Base-by-base conservation (phyloP, 1,140 invertebrate genomes). In the Amphibalanus amphitrite region DNA sequence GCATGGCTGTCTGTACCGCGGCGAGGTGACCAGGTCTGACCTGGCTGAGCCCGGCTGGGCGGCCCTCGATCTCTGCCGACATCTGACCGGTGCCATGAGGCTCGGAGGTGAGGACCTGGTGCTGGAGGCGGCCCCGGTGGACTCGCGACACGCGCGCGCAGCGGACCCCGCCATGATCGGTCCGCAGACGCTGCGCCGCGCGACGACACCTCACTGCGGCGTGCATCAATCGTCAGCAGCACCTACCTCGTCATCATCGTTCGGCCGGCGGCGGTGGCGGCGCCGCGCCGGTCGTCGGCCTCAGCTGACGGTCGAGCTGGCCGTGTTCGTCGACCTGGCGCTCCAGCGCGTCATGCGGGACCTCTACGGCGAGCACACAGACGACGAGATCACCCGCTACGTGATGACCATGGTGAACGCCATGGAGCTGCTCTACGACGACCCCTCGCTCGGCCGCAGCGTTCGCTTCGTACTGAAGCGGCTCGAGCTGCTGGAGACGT, bases 261-360 rank as follows among this genome's bases (percentile, higher is more conserved):
- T 38, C 33, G 4, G 33, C 4, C 33, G 33, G 15, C 4, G 33
- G 15, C 33, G 33, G 4, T 38, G 33, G 33, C 33, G 33, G 33
- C 33, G 33, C 4, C 33, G 33, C 33, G 33, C 33, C 4, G 33
- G 33, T 6, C 33, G 33, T 6, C 47, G 47, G 10, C 47, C 10
- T 1, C 47, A 59, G 47, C 6, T 67, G n/a, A 67, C 65, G 76
- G 87, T 91, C 1, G 90, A 92, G 81, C 91, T 89, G 29, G 90
- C 90, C 13, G 89, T 92, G 25, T 92, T 92, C 76, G 88, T 91
- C 25, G 90, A 92, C 79, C 84, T 85, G 79, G 89, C 90, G 79
- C 81, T 92, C 20, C 89, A 87, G 76, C 83, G 86, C 69, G 88
- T 90, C 75, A 91, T 92, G 89, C 84, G 85, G 69, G 81, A 84